These are phyloP conservation scores for Amaurobius ferox DNA, from an alignment of 2,888 invertebrate species.

Conservation along the genomic window DNA sequence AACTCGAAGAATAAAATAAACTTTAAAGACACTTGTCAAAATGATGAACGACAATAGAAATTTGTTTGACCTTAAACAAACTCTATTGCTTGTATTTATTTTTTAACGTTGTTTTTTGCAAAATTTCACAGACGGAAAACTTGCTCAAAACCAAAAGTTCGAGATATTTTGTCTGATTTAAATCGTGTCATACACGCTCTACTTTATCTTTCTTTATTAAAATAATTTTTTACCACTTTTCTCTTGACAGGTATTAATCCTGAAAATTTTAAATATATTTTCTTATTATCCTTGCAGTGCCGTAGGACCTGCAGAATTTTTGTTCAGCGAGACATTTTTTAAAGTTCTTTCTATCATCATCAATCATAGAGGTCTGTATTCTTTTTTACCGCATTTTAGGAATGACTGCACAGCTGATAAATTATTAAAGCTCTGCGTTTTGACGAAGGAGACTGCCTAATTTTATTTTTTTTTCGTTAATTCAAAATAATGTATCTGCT, in stretches of 20 bases:
- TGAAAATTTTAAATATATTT: constrained; percentile 59
- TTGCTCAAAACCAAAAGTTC: too few relatives aligned
- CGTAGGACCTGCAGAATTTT: not conserved
- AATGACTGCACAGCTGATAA: constrained; percentile 66
- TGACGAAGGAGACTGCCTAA: constrained; percentile 60
- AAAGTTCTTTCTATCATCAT: constrained; percentile 52
- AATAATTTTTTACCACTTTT: not conserved
- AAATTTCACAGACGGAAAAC: too few relatives aligned
- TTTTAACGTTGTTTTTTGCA: too few relatives aligned
- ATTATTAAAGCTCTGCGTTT: constrained; percentile 63
- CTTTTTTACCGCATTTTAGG: constrained; percentile 42
- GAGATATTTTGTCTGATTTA: constrained; percentile 9
- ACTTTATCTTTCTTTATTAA: constrained; percentile 24
- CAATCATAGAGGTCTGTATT: constrained; percentile 42
- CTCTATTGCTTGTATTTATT: too few relatives aligned
- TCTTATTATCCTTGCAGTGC: constrained; percentile 25
- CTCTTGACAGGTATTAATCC: constrained; percentile 53
- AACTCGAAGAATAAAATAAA: too few relatives aligned
- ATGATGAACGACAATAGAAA: too few relatives aligned
- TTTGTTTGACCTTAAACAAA: too few relatives aligned
- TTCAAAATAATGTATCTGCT: constrained; percentile 22
- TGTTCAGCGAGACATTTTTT: constrained; percentile 38
- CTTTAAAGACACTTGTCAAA: too few relatives aligned
- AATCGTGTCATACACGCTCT: constrained; percentile 25
- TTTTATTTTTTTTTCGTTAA: constrained; percentile 44